Evolutionary conservation across 1,140 invertebrate species (phyloP).

Genomic region (Druon quercuslanigerum): DNA sequence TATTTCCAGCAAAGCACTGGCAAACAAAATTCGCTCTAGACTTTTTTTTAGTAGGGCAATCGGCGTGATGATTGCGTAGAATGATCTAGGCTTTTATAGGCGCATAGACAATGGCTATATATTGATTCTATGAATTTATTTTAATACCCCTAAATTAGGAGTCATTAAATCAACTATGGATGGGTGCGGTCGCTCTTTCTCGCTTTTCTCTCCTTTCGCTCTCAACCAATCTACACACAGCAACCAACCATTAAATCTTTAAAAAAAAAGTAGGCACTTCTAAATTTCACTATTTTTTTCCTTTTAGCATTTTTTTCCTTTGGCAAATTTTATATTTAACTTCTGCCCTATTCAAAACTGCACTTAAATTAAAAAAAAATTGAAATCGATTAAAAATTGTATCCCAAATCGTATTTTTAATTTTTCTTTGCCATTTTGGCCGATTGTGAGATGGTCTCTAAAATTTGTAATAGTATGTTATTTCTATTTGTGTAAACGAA

Average conservation of each 20-base stretch:
- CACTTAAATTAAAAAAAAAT: too few species aligned
- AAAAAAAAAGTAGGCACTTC: background rate
- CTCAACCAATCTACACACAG: background rate
- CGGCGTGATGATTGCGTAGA: conserved; percentile 33
- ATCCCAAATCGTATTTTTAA: too few species aligned
- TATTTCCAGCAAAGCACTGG: conserved; percentile 36
- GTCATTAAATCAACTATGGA: conserved; percentile 41
- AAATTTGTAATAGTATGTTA: too few species aligned
- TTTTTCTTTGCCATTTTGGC: too few species aligned
- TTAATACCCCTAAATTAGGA: conserved; percentile 55
- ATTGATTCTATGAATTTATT: conserved; percentile 61
- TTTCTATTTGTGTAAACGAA: too few species aligned
- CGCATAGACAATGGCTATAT: conserved; percentile 56
- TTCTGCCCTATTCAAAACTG: too few species aligned
- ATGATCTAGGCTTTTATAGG: conserved; percentile 39
- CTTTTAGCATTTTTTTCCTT: too few species aligned
- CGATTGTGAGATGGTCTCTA: too few species aligned
- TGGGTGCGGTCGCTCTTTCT: conserved; percentile 11
- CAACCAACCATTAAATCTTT: background rate
- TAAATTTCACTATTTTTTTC: background rate
- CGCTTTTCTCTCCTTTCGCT: background rate
- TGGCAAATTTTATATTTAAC: too few species aligned
- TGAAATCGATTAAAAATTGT: too few species aligned
- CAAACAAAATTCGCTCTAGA: conserved; percentile 22
- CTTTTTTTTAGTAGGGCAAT: conserved; percentile 22